Percentiles rank a stretch among this genome's conserved stretches.
Evolutionary conservation across 2,797 vertebrate species (phyloP).

Genomic region (Eleutherodactylus coqui): DNA sequence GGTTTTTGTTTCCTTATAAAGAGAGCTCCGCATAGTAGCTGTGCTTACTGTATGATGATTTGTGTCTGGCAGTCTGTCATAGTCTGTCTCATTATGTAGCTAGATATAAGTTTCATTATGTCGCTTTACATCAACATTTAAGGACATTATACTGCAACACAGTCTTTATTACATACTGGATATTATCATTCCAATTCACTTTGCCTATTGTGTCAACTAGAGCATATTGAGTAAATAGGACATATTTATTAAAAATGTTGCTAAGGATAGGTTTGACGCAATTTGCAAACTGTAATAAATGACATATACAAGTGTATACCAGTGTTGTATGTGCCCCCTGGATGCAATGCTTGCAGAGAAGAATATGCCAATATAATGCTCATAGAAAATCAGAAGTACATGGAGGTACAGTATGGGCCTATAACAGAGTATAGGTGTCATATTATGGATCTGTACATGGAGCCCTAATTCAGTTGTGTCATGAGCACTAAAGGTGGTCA

Average conservation of each 20-base stretch:
- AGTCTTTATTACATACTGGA: background rate
- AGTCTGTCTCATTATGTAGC: background rate
- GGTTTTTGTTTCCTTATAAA: background rate
- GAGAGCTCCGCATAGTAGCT: background rate
- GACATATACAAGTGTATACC: background rate
- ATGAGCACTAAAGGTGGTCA: too few species aligned
- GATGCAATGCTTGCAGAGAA: background rate
- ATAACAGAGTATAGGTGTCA: too few species aligned
- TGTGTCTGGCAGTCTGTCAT: background rate
- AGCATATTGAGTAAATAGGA: background rate
- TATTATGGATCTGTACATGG: too few species aligned
- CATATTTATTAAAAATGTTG: background rate
- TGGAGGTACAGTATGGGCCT: too few species aligned
- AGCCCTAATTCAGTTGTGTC: too few species aligned
- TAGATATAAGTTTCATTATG: background rate
- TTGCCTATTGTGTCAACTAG: background rate
- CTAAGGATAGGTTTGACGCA: background rate
- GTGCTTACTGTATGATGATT: background rate
- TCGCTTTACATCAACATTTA: background rate
- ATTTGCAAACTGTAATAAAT: background rate
- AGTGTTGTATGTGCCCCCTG: background rate
- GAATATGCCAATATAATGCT: background rate
- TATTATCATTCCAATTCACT: background rate
- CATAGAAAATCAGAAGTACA: background rate
- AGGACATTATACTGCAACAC: background rate